A percentile compares a stretch with the other conserved stretches of the same genome.
Conservation (phyloP, 2,797 vertebrate species). For the Sciaenops ocellatus region DNA sequence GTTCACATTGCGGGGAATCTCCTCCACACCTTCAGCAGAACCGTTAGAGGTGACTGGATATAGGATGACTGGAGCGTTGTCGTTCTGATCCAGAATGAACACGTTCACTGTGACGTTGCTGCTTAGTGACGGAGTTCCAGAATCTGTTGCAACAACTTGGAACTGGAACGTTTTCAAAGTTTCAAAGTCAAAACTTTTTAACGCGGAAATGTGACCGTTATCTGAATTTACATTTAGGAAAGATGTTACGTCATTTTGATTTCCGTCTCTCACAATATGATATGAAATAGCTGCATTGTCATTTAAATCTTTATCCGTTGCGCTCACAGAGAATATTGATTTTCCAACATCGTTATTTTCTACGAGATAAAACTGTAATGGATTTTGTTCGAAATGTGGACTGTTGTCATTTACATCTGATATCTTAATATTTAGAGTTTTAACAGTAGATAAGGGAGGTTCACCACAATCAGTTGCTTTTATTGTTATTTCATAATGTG, state of each 20-base stretch:
- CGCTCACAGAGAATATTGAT: conserved; percentile 72
- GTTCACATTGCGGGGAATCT: conserved; percentile 36
- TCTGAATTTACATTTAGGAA: conserved; percentile 82
- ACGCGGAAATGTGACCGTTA: conserved; percentile 84
- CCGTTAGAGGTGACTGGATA: too few relatives aligned
- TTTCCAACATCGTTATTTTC: conserved; percentile 82
- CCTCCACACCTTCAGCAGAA: too few relatives aligned
- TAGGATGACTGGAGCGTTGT: too few relatives aligned
- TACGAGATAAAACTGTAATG: conserved; percentile 71
- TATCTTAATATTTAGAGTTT: conserved; percentile 64
- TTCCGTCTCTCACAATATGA: conserved; percentile 42
- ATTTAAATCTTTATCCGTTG: conserved; percentile 70
- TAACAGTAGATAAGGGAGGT: conserved; percentile 77
- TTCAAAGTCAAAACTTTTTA: conserved; percentile 72
- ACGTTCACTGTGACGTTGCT: too few relatives aligned
- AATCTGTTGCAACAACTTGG: too few relatives aligned
- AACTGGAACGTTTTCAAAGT: too few relatives aligned
- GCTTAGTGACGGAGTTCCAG: too few relatives aligned
- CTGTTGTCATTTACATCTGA: conserved; percentile 82
- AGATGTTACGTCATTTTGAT: conserved; percentile 33
- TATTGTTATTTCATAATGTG: conserved; percentile 84
- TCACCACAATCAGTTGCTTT: conserved; percentile 84
- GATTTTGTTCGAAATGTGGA: conserved; percentile 66
- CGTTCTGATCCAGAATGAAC: too few relatives aligned
- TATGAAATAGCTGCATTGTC: conserved; percentile 77